Base-by-base conservation (phyloP, 2,113 vertebrate species). In the Nesogale talazaci region DNA sequence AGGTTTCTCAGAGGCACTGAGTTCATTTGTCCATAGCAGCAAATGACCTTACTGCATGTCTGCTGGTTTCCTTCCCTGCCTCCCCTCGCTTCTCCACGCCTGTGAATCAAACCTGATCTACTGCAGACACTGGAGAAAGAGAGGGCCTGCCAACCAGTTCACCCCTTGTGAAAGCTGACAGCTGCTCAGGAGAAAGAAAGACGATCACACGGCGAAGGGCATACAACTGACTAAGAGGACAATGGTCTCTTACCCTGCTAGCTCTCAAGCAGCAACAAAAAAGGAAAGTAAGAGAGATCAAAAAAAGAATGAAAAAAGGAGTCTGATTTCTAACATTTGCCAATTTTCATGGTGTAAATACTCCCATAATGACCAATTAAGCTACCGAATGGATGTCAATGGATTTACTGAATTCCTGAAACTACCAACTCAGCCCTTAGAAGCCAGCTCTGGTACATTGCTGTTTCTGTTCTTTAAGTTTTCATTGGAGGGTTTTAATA, bases 161-260 rank as follows among this genome's bases (percentile, higher is more conserved):
- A 22, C n/a, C 40, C 36, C 40, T 46, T 83, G 11, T 67, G 40
- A 65, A 85, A 52, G 22, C 27, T 46, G 83, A 46, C 3, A 77
- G 79, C 59, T 88, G 25, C 59, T 90, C 22, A 65, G 69, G 38
- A 74, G 61, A 65, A 65, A 46, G 10, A 40, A 40, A 46, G 42
- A 31, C 3, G 2, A 16, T 22, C n/a, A 25, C 27, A 0, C 3
- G 3, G 22, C 40, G 15, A 67, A 42, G 12, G n/a, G 1, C 11
- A 0, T 4, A 22, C 31, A 70, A 38, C 5, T 2, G 22, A 42
- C 23, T 22, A 10, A 0, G 36, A 31, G 56, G 23, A 65, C n/a
- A 38, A 5, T 0, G n/a, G 52, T 2, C 10, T 27, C 67, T 67
- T 38, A 25, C 40, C 61, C 7, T n/a, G 1, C 19, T 6, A 10